These are phyloP conservation scores for Pangasius mekongensis DNA, from an alignment of 2,797 vertebrate genomes.

Conservation along the genomic window DNA sequence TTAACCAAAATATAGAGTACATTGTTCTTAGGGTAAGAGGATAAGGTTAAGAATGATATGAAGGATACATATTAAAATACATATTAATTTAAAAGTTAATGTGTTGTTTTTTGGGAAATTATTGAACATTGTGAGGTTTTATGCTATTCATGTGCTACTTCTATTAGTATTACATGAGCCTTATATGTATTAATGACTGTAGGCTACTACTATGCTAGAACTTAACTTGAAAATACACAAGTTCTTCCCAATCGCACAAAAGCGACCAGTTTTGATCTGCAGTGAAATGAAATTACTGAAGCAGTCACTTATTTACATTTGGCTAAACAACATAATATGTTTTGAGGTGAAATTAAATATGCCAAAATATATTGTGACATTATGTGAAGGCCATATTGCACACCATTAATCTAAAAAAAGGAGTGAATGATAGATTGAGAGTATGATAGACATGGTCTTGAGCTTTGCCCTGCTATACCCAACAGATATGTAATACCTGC, in stretches of 20 bases:
- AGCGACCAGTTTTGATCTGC: not conserved
- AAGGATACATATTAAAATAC: not conserved
- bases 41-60: not conserved
- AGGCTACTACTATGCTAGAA: not conserved
- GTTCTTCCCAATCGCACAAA: not conserved
- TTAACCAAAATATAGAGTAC: not conserved
- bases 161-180: not conserved
- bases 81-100: not conserved
- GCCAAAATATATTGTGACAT: not conserved
- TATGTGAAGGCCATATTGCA: not conserved
- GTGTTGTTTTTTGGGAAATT: not conserved
- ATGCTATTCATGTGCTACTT: not conserved
- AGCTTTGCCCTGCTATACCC: not conserved
- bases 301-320: not conserved
- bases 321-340: not conserved
- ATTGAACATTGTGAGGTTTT: not conserved
- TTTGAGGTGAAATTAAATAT: not conserved
- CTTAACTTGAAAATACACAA: not conserved
- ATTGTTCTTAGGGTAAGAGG: not conserved
- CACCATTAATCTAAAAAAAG: not conserved
- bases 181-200: not conserved
- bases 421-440: not conserved
- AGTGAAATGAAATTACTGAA: not conserved
- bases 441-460: not conserved
- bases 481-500: not conserved